Base-by-base conservation (phyloP, 2,797 vertebrate species). In the Enteromius viviparus region DNA sequence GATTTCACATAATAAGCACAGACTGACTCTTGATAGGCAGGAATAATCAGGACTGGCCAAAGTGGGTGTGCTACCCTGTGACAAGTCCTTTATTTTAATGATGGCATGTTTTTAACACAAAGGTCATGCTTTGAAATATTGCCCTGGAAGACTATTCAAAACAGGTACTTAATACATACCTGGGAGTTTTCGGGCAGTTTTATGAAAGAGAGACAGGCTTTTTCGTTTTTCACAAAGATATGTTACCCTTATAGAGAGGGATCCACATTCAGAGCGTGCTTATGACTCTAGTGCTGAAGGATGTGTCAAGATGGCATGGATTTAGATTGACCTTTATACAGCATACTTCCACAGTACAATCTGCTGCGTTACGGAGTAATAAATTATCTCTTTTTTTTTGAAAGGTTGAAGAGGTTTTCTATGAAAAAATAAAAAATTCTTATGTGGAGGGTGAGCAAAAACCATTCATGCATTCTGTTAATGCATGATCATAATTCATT, bases 281-380 rank as follows among this genome's bases (percentile, higher is more conserved):
- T 69, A 60, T 23, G 19, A 49, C 42, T 49, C 21, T 47, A 42
- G 47, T 9, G 60, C 34, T 47, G 62, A 58, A 34, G 49, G 40
- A 72, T n/a, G 64, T 34, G 40, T 69, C 12, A 40, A 76, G 37
- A 77, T 68, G 34, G 49, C 74, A 70, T 37, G 66, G 53, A 78
- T 78, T 78, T 83, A 62, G 65, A 77, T 51, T 78, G 26, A 83
- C 66, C 81, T 83, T 71, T 71, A 69, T 37, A 77, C 72, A 45
- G 47, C 37, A 55, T 55, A 53, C 47, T 32, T 21, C n/a, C 62
- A 66, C 15, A 29, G 40, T 76, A 74, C 66, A 55, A 66, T 75
- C 32, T 26, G 14, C n/a, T 45, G 42, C 58, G 34, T 75, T 40
- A 82, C 51, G 19, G 26, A 51, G 70, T 26, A 74, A 75, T 45